phyloP scores from a whole-genome alignment of 2,888 invertebrate species.

The Strigamia crassipes region DNA sequence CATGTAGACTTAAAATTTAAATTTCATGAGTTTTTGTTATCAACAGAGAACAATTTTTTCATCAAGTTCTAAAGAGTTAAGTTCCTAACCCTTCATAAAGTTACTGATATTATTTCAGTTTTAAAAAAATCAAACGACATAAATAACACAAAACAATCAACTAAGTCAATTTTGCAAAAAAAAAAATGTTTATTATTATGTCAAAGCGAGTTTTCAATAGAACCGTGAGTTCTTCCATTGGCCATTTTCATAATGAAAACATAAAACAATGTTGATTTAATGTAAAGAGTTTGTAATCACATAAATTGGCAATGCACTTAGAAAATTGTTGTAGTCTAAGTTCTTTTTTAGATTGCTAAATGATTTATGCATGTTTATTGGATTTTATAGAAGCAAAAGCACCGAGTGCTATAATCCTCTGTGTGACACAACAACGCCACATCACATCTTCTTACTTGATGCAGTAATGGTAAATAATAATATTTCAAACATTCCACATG shows the following conservation, averaged over 20 bases:
- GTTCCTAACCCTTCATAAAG: too few relatives aligned
- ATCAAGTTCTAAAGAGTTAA: background rate
- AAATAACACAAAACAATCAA: too few relatives aligned
- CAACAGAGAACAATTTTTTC: background rate
- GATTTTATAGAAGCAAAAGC: background rate
- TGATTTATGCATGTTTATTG: background rate
- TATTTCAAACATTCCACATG: background rate
- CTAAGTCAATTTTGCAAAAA: too few relatives aligned
- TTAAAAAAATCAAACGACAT: too few relatives aligned
- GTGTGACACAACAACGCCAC: background rate
- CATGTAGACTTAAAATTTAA: background rate
- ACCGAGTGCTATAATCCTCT: background rate
- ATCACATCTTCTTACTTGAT: background rate
- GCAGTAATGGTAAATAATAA: background rate
- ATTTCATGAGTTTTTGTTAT: background rate
- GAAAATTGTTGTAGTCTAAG: background rate
- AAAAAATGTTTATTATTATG: too few relatives aligned
- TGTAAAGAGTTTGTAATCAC: background rate
- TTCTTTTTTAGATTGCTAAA: background rate
- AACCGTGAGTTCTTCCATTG: background rate
- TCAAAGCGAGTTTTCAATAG: background rate
- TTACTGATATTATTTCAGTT: too few relatives aligned
- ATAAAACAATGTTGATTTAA: background rate
- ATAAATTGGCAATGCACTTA: background rate
- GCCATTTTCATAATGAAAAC: background rate